Base-by-base conservation (phyloP, 2,888 invertebrate genomes). In the Chrysina gloriosa region DNA sequence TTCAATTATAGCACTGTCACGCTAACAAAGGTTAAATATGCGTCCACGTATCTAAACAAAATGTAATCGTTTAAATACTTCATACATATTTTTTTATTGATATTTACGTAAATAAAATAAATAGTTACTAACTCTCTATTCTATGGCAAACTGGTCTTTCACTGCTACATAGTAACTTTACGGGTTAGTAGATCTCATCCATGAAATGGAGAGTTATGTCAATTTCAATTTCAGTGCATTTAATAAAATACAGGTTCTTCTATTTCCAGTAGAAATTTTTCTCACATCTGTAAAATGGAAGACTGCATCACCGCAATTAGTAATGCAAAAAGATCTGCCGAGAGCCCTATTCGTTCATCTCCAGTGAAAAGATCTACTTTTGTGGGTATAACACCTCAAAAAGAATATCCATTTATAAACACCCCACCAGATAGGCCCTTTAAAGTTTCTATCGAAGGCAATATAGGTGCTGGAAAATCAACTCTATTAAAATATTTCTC, bases 381-480 rank as follows among this genome's bases (percentile, higher is more conserved):
- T 67, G 77, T 79, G 1, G 80, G 80, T 4, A 75, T 82, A 56
- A 79, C 82, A 5, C 82, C 82, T 0, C 52, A 77, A 63, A 75
- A 73, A 42, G 76, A 79, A 67, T 70, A 81, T 16, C 79, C 77
- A 25, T 80, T 80, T 68, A 76, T 81, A 19, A 76, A 74, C 65
- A 78, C 79, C 7, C 81, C 81, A 0, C 75, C 77, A 5, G 76
- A 81, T 65, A 73, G 82, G 27, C 82, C 84, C 3, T 84, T 83
- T 70, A 76, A 82, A 29, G 83, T 84, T 7, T 82, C 84, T 0
- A 77, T 84, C 14, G 84, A 84, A 73, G 84, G 84, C 6, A 84
- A 84, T 69, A 84, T 84, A 66, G 84, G 84, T 4, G 82, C 84
- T 39, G 84, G 84, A 64, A 84, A 84, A 74, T 83, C 84, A 0